Evolutionary conservation across 2,797 vertebrate species (phyloP).

Genomic region (Carduelis carduelis): DNA sequence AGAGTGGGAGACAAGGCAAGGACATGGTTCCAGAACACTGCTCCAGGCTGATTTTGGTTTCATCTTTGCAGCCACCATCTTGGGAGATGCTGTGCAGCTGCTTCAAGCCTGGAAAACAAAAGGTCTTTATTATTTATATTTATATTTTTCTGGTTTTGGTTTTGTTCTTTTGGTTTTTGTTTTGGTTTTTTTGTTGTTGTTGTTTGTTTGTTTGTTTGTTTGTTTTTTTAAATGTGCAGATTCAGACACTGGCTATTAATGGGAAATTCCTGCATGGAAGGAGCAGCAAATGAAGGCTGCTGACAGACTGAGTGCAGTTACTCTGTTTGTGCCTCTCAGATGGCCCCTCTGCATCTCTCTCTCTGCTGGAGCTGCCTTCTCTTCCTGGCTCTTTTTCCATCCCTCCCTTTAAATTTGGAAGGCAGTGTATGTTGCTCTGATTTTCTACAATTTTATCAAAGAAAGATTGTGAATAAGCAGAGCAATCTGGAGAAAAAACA

Average conservation of each 20-base stretch:
- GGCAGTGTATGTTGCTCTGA: neutral
- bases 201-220: no score
- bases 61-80: neutral
- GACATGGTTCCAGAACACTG: neutral
- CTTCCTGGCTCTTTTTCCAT: neutral
- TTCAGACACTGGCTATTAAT: neutral
- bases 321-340: neutral
- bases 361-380: neutral
- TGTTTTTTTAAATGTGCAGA: neutral
- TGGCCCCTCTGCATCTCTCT: neutral
- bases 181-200: no score
- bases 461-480: constrained; percentile 27
- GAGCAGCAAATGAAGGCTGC: neutral
- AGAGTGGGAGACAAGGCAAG: neutral
- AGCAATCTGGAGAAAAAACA: neutral
- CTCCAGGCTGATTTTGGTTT: neutral
- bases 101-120: neutral
- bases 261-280: neutral
- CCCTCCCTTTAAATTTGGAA: constrained; percentile 9
- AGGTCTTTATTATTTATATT: no score
- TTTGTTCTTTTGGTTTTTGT: no score
- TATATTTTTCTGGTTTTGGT: no score
- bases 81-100: neutral
- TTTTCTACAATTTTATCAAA: constrained; percentile 35
- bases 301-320: neutral